Conservation (phyloP, 2,888 invertebrate genomes). For the Ectemnius lituratus region DNA sequence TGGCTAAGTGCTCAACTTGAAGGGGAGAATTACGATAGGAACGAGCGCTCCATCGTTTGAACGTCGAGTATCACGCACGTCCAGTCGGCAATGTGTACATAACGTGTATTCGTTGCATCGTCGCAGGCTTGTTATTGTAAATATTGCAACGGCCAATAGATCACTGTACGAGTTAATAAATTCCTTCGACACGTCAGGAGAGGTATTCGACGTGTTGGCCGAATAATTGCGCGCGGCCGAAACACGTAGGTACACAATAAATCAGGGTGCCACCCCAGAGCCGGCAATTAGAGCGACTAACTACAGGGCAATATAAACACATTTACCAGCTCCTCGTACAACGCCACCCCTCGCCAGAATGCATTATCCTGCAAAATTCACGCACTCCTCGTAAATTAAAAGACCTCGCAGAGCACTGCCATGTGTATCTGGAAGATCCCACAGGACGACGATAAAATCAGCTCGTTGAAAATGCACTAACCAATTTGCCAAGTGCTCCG, state of each 20-base stretch:
- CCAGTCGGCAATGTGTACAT: background rate
- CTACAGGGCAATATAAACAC: conserved; percentile 1
- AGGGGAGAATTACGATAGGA: conserved; percentile 37
- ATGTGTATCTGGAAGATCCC: no score
- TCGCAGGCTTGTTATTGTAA: background rate
- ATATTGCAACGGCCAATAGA: background rate
- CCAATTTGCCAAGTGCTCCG: no score
- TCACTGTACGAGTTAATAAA: conserved; percentile 8
- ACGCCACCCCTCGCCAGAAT: background rate
- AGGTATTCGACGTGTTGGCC: background rate
- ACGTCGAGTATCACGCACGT: conserved; percentile 26
- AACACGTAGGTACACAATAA: conserved; percentile 1
- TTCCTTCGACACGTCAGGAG: conserved; percentile 5
- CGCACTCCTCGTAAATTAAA: background rate
- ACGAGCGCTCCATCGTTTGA: conserved; percentile 37
- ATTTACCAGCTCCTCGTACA: background rate
- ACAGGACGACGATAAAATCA: no score
- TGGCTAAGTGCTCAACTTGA: conserved; percentile 48
- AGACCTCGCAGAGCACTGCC: no score
- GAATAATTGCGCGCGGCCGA: background rate
- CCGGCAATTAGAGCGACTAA: conserved; percentile 6
- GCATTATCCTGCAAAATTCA: background rate
- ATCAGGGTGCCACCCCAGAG: background rate
- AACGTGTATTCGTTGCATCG: background rate
- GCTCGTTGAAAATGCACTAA: no score